Conservation (phyloP, 2,797 vertebrate genomes). For the Balearica regulorum region DNA sequence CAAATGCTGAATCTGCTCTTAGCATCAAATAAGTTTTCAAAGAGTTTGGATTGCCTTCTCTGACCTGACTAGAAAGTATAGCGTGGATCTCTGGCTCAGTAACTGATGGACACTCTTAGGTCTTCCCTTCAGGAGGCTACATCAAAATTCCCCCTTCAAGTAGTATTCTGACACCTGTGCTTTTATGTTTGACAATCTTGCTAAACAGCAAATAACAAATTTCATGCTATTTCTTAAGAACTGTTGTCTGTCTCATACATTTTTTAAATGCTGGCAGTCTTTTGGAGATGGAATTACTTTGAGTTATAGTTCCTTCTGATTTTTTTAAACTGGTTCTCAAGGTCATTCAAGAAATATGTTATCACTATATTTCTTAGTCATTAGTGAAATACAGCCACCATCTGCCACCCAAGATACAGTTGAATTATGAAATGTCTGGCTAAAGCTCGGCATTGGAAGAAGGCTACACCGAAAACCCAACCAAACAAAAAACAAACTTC, state of each 20-base stretch:
- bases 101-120: constrained; percentile 46
- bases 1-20: not conserved
- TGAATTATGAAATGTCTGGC: not conserved
- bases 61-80: constrained; percentile 8
- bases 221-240: constrained; percentile 28
- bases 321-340: not conserved
- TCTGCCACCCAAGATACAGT: not conserved
- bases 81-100: not conserved
- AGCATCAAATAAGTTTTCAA: not conserved
- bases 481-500: not conserved
- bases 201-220: constrained; percentile 38
- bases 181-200: constrained; percentile 41
- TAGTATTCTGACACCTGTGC: constrained; percentile 5
- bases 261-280: constrained; percentile 38
- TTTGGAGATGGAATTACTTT: not conserved
- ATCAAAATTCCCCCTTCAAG: constrained; percentile 2
- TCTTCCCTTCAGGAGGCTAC: constrained; percentile 19
- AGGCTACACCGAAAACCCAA: not conserved
- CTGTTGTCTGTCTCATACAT: constrained; percentile 29
- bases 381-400: not conserved
- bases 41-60: not conserved
- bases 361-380: not conserved
- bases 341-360: not conserved
- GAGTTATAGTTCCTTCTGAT: not conserved
- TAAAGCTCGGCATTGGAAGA: not conserved